Conservation (phyloP, 1,140 invertebrate genomes). For the Drosophila auraria region DNA sequence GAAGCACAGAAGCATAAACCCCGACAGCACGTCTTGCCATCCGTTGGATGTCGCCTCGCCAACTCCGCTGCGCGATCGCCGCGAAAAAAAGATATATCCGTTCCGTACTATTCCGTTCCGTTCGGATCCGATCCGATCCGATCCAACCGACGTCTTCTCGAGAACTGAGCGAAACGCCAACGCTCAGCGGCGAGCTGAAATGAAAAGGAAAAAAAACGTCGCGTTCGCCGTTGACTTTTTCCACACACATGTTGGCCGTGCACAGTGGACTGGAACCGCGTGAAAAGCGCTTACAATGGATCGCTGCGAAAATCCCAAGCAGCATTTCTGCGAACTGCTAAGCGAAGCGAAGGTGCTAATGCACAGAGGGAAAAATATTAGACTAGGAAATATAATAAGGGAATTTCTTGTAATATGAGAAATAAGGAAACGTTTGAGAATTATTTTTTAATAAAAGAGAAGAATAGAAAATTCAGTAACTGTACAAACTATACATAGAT, state of each 20-base stretch:
- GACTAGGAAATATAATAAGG: fast-evolving
- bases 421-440: neutral
- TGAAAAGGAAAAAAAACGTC: conserved; percentile 36
- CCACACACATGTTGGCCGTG: conserved; percentile 55
- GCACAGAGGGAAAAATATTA: neutral
- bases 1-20: conserved; percentile 41
- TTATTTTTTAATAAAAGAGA: neutral
- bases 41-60: conserved; percentile 41
- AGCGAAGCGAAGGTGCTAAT: neutral
- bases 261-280: conserved; percentile 64
- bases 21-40: conserved; percentile 29
- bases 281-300: conserved; percentile 44
- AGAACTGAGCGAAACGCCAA: conserved; percentile 75
- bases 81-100: conserved; percentile 37
- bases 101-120: conserved; percentile 22
- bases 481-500: neutral
- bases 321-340: conserved; percentile 29
- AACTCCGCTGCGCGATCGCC: conserved; percentile 29
- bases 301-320: conserved; percentile 32
- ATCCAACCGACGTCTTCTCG: conserved; percentile 73
- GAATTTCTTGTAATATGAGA: neutral
- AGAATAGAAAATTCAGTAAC: neutral
- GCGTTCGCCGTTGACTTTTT: conserved; percentile 62
- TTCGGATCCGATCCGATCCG: conserved; percentile 49
- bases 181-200: conserved; percentile 55